These are phyloP conservation scores for Struthio camelus DNA, from an alignment of 2,113 vertebrate species.

Conservation along the genomic window DNA sequence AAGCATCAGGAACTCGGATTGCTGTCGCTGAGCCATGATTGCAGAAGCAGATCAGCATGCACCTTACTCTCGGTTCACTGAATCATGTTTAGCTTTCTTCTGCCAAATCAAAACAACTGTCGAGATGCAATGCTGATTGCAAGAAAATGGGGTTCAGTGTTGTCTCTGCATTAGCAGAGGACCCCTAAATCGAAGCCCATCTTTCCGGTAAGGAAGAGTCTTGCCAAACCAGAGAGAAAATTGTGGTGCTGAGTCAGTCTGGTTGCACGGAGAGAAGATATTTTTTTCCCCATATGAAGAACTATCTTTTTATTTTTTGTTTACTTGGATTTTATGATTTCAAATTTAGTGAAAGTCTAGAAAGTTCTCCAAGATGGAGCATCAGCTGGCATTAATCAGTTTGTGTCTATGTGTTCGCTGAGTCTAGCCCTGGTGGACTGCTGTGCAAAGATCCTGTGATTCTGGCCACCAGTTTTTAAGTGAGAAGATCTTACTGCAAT, in stretches of 20 bases:
- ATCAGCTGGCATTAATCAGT: not conserved
- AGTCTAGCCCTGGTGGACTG: not conserved
- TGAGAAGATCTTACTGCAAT: not conserved
- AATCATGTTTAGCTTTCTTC: not conserved
- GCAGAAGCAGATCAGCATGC: conserved; percentile 20
- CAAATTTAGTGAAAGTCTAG: not conserved
- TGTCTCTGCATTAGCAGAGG: not conserved
- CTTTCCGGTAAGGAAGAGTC: not conserved
- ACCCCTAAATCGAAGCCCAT: not conserved
- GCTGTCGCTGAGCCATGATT: conserved; percentile 26
- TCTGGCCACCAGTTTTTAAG: not conserved
- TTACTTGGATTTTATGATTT: not conserved
- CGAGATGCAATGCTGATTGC: not conserved
- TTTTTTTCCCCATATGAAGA: not conserved
- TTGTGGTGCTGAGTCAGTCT: not conserved
- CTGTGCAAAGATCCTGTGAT: not conserved
- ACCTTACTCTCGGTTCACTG: conserved; percentile 22
- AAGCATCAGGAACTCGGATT: conserved; percentile 35
- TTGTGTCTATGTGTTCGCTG: not conserved
- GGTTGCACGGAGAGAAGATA: not conserved
- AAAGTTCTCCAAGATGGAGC: not conserved
- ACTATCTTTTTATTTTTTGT: not conserved
- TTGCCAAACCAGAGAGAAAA: not conserved
- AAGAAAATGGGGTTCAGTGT: not conserved
- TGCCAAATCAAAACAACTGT: not conserved